Base-by-base conservation (phyloP, 2,888 invertebrate genomes). In the Spodoptera picta region DNA sequence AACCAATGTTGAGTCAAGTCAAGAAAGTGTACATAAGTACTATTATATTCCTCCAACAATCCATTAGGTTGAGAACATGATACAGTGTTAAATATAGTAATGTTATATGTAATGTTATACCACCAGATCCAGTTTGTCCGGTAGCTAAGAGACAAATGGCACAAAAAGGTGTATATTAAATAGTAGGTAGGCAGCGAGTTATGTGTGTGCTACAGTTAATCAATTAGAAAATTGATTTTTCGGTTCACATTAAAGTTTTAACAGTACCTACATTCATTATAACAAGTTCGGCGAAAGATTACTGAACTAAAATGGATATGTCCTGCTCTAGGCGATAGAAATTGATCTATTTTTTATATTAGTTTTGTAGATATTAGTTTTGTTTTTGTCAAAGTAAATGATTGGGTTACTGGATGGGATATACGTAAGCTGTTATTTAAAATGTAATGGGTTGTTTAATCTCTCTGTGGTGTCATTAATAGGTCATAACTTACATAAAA, bases 151-250 rank as follows among this genome's bases (percentile, higher is more conserved):
- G 14, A 61, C 36, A 51, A 69, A 50, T 47, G 44, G 7, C 27
- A 55, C 44, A 73, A 76, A 72, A 75, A 61, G 55, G 47, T 50
- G 53, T 60, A 10, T 45, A 62, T 68, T 47, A 63, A 63, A 63
- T 63, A 46, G 19, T 10, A 24, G 24, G 42, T 51, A 47, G 51
- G 49, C n/a, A 46, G 59, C 43, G 10, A 36, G 24, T 31, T 59
- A 36, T 9, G 59, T 3, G 58, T 48, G 49, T 57, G 65, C 67
- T 19, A 24, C 58, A 47, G 52, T 46, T 64, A 78, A 79, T 76
- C 71, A 67, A 71, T 62, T 64, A 27, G 11, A 1, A 60, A 73
- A 76, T 73, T 66, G 68, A 70, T 69, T 69, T 67, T 61, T 64
- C 66, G 62, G 62, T 48, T 54, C 24, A 56, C 36, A 43, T 65